Conservation (phyloP, 1,140 invertebrate species). For the Magallana ariakensis region DNA sequence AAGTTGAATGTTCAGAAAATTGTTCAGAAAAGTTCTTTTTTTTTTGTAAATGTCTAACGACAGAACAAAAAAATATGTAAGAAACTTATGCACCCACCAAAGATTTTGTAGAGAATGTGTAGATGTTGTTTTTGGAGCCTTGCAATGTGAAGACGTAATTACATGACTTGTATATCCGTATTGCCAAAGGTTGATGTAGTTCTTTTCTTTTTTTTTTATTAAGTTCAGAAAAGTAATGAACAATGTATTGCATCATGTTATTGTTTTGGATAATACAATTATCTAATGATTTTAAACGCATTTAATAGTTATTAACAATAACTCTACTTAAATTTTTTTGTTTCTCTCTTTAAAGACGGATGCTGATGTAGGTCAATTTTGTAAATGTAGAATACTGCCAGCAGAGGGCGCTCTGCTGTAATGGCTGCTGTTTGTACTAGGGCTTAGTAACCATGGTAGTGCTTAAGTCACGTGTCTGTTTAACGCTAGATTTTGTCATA, state of each 20-base stretch:
- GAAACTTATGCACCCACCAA: conserved; percentile 22
- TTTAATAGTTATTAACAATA: conserved; percentile 1
- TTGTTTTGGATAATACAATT: conserved; percentile 15
- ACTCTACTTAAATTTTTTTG: neutral
- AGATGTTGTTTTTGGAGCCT: conserved; percentile 12
- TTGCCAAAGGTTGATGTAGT: conserved; percentile 21
- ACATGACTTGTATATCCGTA: conserved; percentile 11
- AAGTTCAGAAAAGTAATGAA: neutral
- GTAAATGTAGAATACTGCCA: neutral
- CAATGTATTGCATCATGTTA: neutral
- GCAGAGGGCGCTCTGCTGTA: conserved; percentile 20
- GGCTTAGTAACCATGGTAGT: conserved; percentile 37
- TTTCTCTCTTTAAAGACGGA: neutral
- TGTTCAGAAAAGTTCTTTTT: neutral
- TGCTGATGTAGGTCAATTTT: conserved; percentile 11
- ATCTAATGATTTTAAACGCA: neutral
- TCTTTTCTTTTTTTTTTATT: neutral
- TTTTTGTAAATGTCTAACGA: too few species aligned
- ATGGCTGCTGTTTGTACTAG: conserved; percentile 30
- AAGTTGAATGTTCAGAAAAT: neutral
- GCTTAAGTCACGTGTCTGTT: conserved; percentile 37
- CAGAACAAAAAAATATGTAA: neutral
- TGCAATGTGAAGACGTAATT: conserved; percentile 13
- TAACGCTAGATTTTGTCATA: conserved; percentile 31
- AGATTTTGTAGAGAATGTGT: conserved; percentile 18